Conservation (phyloP, 1,140 invertebrate genomes). For the Nephila pilipes region DNA sequence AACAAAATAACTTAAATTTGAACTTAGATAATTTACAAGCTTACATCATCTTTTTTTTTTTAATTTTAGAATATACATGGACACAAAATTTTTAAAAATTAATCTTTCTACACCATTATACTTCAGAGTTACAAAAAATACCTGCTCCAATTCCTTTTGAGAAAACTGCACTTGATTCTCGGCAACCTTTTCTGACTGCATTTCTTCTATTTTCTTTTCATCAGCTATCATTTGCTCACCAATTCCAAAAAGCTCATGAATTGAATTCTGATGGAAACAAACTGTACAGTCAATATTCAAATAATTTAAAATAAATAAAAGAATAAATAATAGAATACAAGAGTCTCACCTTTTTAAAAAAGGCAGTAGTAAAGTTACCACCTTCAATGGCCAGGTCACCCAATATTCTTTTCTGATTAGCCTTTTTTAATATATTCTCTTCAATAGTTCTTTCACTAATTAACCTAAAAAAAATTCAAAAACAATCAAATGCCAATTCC, state of each 20-base stretch:
- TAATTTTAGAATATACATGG: too few species aligned
- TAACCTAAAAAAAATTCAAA: conserved; percentile 83
- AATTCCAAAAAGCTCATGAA: conserved; percentile 95
- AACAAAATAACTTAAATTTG: too few species aligned
- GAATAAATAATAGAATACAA: neutral
- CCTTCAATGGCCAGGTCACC: conserved; percentile 99
- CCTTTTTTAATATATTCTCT: conserved; percentile 99
- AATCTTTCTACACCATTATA: too few species aligned
- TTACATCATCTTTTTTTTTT: too few species aligned
- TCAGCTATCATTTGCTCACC: conserved; percentile 82
- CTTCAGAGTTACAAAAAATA: neutral
- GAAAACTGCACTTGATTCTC: conserved; percentile 64
- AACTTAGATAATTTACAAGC: too few species aligned
- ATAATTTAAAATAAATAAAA: too few species aligned
- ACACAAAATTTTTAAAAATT: too few species aligned
- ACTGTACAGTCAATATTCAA: neutral
- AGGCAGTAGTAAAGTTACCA: conserved; percentile 98
- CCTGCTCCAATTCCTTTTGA: conserved; percentile 65
- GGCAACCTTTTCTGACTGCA: neutral
- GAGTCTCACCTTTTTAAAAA: conserved; percentile 87
- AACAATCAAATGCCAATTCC: conserved; percentile 32
- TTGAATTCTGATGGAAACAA: conserved; percentile 87
- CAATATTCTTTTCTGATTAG: conserved; percentile 97
- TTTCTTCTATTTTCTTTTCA: conserved; percentile 20
- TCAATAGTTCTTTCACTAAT: conserved; percentile 98